phyloP scores from a whole-genome alignment of 2,888 invertebrate genomes.

The Eilema griseolum region DNA sequence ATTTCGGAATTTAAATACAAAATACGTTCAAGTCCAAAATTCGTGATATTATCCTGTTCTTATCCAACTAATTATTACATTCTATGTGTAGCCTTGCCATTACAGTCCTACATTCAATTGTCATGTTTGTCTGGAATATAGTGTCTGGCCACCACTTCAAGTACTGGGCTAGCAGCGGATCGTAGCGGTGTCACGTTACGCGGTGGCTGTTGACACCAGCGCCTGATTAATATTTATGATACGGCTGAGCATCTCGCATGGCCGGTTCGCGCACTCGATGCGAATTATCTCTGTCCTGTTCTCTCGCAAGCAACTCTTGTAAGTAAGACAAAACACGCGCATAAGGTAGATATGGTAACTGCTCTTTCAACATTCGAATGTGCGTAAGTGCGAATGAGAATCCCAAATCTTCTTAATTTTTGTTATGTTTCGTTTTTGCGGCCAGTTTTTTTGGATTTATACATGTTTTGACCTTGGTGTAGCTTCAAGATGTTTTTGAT shows the following conservation, averaged over 20 bases:
- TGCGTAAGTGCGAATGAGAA: constrained; percentile 84
- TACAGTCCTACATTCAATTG: constrained; percentile 50
- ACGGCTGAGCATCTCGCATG: constrained; percentile 86
- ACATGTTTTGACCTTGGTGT: constrained; percentile 59
- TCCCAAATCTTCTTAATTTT: constrained; percentile 82
- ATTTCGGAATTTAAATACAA: constrained; percentile 21
- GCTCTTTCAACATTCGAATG: constrained; percentile 77
- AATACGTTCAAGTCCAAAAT: constrained; percentile 11
- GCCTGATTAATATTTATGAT: constrained; percentile 88
- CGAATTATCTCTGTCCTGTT: constrained; percentile 79
- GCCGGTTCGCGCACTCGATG: constrained; percentile 82
- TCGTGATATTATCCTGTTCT: constrained; percentile 16
- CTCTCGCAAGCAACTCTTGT: constrained; percentile 60
- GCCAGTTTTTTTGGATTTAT: constrained; percentile 57
- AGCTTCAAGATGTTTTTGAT: constrained; percentile 46
- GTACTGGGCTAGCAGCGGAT: constrained; percentile 83
- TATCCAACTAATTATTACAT: constrained; percentile 26
- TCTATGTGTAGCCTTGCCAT: constrained; percentile 45
- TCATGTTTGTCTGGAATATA: constrained; percentile 61
- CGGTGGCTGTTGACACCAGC: constrained; percentile 87
- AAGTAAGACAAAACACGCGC: constrained; percentile 66
- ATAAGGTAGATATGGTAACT: constrained; percentile 70
- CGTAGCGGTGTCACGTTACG: constrained; percentile 85
- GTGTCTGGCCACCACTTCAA: constrained; percentile 69
- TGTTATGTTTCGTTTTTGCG: constrained; percentile 68